Evolutionary conservation across 2,113 vertebrate species (phyloP).

Genomic region (Poeciliopsis occidentalis): DNA sequence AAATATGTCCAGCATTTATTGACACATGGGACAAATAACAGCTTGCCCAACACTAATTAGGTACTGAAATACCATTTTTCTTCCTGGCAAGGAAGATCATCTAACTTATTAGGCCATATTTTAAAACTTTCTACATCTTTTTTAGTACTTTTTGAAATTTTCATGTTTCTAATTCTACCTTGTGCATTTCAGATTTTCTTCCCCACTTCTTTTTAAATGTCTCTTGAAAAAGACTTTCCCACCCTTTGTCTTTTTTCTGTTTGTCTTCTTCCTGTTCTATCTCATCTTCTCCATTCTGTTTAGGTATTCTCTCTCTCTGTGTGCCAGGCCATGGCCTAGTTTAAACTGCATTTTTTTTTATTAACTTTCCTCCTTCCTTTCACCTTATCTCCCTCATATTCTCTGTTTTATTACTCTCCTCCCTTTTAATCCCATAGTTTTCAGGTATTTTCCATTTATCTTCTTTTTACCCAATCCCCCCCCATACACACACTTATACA

Average conservation of each 20-base stretch:
- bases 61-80: constrained; percentile 37
- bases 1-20: constrained; percentile 55
- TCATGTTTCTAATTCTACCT: not conserved
- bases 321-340: constrained; percentile 57
- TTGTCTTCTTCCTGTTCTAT: constrained; percentile 20
- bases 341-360: constrained; percentile 55
- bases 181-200: not conserved
- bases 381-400: constrained; percentile 20
- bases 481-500: no score
- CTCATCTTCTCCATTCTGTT: constrained; percentile 12
- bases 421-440: constrained; percentile 1
- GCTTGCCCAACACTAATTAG: constrained; percentile 56
- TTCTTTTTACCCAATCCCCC: not conserved
- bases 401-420: not conserved
- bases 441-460: constrained; percentile 26
- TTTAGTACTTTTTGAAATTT: not conserved
- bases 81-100: constrained; percentile 29
- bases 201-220: not conserved
- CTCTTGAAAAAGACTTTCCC: constrained; percentile 15
- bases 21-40: constrained; percentile 58
- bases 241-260: constrained; percentile 17
- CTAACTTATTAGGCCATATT: constrained; percentile 34
- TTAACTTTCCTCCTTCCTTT: constrained; percentile 32
- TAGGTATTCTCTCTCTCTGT: constrained; percentile 17
- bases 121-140: constrained; percentile 32